Percentiles rank a stretch among this genome's conserved stretches.
Conservation (phyloP, 1,140 invertebrate species). For the Tachypleus tridentatus region DNA sequence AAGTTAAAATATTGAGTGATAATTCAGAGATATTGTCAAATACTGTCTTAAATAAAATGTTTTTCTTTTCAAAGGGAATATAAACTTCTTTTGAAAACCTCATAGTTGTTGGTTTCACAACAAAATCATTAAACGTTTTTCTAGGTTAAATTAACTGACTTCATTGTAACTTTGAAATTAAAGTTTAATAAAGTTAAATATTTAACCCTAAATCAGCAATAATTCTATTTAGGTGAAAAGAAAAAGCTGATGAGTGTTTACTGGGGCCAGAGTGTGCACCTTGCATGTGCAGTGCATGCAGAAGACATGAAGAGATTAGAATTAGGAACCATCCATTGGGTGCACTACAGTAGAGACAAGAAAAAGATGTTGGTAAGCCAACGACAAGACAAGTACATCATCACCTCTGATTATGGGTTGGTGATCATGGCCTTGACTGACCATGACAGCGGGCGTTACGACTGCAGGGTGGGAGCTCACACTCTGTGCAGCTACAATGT, state of each 20-base stretch:
- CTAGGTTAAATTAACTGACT: too few species aligned
- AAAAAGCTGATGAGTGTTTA: constrained; percentile 71
- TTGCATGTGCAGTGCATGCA: constrained; percentile 86
- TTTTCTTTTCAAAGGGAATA: too few species aligned
- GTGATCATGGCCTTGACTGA: constrained; percentile 80
- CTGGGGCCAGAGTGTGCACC: constrained; percentile 82
- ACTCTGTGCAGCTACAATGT: constrained; percentile 82
- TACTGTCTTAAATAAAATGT: too few species aligned
- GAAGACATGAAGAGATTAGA: constrained; percentile 36
- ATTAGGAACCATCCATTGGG: constrained; percentile 30
- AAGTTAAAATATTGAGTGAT: neutral
- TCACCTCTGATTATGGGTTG: constrained; percentile 77
- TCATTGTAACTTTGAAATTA: too few species aligned
- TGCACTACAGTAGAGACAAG: constrained; percentile 77
- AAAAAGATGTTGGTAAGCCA: constrained; percentile 36
- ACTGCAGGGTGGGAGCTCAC: constrained; percentile 69
- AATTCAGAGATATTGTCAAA: too few species aligned
- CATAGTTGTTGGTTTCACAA: too few species aligned
- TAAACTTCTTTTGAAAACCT: too few species aligned
- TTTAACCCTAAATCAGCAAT: neutral
- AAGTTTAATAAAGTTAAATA: neutral
- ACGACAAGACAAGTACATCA: constrained; percentile 73
- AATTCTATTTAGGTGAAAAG: constrained; percentile 38
- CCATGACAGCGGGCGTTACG: constrained; percentile 74
- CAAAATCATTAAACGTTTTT: too few species aligned